Evolutionary conservation across 2,888 invertebrate genomes (phyloP).

Genomic region (Cryptus armator): DNA sequence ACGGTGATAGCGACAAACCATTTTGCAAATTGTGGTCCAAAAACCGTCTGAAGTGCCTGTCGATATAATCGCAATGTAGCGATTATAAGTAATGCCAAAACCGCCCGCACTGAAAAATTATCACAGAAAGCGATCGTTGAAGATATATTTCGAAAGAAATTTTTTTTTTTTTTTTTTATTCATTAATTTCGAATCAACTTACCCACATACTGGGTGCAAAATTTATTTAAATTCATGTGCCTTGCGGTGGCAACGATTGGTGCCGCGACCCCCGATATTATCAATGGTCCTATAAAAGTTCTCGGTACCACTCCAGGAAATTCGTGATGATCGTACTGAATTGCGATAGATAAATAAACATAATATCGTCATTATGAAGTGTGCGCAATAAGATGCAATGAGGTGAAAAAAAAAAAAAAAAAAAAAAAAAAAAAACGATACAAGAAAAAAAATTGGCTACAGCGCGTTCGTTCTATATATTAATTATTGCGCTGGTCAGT

Average conservation of each 20-base stretch:
- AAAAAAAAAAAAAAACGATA: not conserved
- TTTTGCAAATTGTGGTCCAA: constrained; percentile 91
- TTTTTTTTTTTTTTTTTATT: not conserved
- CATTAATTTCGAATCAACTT: constrained; percentile 78
- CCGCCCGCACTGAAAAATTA: constrained; percentile 90
- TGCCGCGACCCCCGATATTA: constrained; percentile 91
- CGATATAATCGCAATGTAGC: constrained; percentile 91
- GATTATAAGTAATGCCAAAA: constrained; percentile 92
- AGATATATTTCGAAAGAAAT: not conserved
- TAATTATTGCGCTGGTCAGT: constrained; percentile 58
- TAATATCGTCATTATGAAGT: not conserved
- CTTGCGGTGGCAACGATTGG: constrained; percentile 91
- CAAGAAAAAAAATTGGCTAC: not conserved
- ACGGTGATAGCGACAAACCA: constrained; percentile 95
- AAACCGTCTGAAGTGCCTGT: constrained; percentile 91
- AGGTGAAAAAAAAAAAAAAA: constrained; percentile 12
- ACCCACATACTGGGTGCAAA: constrained; percentile 96
- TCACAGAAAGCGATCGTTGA: constrained; percentile 64
- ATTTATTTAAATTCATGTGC: constrained; percentile 91
- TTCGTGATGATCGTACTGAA: constrained; percentile 98
- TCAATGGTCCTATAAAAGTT: constrained; percentile 96
- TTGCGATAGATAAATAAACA: not conserved
- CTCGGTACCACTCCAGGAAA: constrained; percentile 99
- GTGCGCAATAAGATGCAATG: not conserved
- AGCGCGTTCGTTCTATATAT: constrained; percentile 11